Percentiles rank a stretch among this genome's conserved stretches.
phyloP scores from a whole-genome alignment of 2,888 invertebrate genomes.

The Drosophila pseudotakahashii region DNA sequence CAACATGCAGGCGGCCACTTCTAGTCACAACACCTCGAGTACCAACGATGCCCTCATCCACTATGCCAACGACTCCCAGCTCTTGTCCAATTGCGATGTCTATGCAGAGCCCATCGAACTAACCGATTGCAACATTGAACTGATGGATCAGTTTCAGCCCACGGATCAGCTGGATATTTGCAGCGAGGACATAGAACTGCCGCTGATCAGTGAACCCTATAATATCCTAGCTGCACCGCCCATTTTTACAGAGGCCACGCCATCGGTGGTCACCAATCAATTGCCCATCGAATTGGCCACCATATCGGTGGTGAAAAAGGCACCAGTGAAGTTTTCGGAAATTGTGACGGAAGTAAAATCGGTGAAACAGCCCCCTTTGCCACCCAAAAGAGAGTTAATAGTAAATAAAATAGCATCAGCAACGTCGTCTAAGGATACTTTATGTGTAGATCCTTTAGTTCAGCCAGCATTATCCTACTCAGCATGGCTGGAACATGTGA shows the following conservation, averaged over 20 bases:
- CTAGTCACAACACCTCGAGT: slow-evolving; percentile 20
- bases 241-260: slow-evolving; percentile 40
- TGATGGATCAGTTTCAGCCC: slow-evolving; percentile 83
- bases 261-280: slow-evolving; percentile 41
- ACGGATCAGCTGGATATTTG: slow-evolving; percentile 82
- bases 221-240: slow-evolving; percentile 64
- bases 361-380: slow-evolving; percentile 66
- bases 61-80: slow-evolving; percentile 75
- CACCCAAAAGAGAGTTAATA: slow-evolving; percentile 71
- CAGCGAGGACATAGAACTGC: slow-evolving; percentile 77
- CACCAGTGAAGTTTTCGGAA: slow-evolving; percentile 62
- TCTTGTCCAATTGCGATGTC: slow-evolving; percentile 72
- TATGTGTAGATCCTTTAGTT: slow-evolving; percentile 32
- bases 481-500: slow-evolving; percentile 90
- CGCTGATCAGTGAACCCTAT: slow-evolving; percentile 67
- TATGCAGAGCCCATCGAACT: slow-evolving; percentile 73
- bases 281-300: slow-evolving; percentile 71
- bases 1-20: slow-evolving; percentile 35
- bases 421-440: neutral
- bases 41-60: slow-evolving; percentile 54
- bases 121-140: slow-evolving; percentile 82
- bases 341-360: slow-evolving; percentile 67
- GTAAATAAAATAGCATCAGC: slow-evolving; percentile 51
- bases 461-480: slow-evolving; percentile 85
- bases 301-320: slow-evolving; percentile 72